These are phyloP conservation scores for Tangara arthus DNA, from an alignment of 2,797 vertebrate species.

Conservation along the genomic window DNA sequence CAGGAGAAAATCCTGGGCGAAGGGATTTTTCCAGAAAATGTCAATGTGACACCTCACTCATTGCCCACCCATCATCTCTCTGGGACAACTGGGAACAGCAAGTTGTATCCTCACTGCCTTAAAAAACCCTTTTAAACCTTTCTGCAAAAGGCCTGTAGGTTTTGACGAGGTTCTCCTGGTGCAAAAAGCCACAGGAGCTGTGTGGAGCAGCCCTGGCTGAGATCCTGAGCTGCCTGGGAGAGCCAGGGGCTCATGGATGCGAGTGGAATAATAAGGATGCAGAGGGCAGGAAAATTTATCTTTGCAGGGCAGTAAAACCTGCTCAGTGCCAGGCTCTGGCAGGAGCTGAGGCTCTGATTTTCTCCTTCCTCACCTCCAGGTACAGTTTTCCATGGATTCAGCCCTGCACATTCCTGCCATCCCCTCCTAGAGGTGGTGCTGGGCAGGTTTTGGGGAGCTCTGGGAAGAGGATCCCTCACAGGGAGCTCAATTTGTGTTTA, in stretches of 20 bases:
- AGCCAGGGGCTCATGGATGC: background rate
- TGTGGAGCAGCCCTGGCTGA: background rate
- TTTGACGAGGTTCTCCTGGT: accelerated
- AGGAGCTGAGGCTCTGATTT: background rate
- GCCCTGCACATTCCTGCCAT: accelerated
- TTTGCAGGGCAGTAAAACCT: background rate
- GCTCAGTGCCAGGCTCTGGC: background rate
- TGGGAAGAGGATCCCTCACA: background rate
- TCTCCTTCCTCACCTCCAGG: background rate
- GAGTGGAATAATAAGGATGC: background rate
- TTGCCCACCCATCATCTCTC: background rate
- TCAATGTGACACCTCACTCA: too few relatives aligned
- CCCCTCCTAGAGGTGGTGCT: background rate
- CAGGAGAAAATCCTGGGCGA: too few relatives aligned
- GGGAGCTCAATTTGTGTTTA: background rate
- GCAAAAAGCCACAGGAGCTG: accelerated
- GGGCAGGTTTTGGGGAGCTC: background rate
- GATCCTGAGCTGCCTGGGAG: conserved; percentile 27
- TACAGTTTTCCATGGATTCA: accelerated
- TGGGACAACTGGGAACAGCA: background rate
- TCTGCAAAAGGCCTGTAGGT: background rate
- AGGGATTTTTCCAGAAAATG: too few relatives aligned
- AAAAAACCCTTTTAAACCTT: background rate
- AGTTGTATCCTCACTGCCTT: accelerated
- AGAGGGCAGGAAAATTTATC: background rate